Percentiles rank a stretch among this genome's conserved stretches.
Evolutionary conservation across 2,113 vertebrate species (phyloP).

Genomic region (Odocoileus hemionus): DNA sequence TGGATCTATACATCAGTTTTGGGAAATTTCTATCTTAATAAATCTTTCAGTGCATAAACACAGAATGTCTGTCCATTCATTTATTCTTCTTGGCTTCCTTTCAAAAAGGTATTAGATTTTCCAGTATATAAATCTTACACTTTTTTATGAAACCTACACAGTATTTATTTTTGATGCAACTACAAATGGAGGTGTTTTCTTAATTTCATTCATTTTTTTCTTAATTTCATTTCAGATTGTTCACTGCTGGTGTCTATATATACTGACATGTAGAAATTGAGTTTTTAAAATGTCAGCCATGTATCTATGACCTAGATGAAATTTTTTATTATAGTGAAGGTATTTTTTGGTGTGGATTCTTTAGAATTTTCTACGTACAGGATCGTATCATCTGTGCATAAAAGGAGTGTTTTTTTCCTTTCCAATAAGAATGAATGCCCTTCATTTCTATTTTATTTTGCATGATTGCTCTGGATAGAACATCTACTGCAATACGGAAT

Average conservation of each 20-base stretch:
- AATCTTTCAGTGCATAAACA: background rate
- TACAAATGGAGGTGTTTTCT: background rate
- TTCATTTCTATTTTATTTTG: background rate
- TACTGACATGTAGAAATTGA: background rate
- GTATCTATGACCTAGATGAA: background rate
- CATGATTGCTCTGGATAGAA: background rate
- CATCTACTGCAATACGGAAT: background rate
- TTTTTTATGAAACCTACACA: background rate
- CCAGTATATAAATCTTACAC: background rate
- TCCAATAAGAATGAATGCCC: background rate
- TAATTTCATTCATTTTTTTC: background rate
- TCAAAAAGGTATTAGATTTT: background rate
- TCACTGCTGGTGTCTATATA: background rate
- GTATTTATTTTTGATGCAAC: background rate
- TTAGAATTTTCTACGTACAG: background rate
- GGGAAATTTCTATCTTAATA: background rate
- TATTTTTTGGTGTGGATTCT: background rate
- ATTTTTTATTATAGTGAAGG: background rate
- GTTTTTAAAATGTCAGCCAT: background rate
- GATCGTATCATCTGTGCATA: background rate
- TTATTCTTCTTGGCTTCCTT: background rate
- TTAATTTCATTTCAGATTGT: background rate
- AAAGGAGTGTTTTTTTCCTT: background rate
- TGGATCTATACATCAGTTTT: background rate
- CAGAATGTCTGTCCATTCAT: background rate